Evolutionary conservation across 2,888 invertebrate genomes (phyloP).

Genomic region (Cerceris rybyensis): DNA sequence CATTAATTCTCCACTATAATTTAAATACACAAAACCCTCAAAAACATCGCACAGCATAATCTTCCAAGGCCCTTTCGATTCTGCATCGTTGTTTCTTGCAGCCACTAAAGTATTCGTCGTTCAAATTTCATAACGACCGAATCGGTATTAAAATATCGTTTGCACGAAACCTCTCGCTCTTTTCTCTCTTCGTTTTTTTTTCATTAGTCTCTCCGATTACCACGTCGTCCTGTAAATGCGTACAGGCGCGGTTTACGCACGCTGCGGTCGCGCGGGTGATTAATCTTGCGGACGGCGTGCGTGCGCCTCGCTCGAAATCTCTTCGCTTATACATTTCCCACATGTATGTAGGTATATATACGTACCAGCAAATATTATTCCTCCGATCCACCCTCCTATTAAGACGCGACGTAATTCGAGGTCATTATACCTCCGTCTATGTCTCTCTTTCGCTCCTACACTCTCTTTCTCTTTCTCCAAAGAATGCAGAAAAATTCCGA

Average conservation of each 20-base stretch:
- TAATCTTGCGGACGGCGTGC: slow-evolving; percentile 66
- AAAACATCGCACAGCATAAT: slow-evolving; percentile 9
- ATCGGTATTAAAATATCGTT: slow-evolving; percentile 60
- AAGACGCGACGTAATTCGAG: not conserved
- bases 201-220: slow-evolving; percentile 53
- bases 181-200: slow-evolving; percentile 38
- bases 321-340: not conserved
- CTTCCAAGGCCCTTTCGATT: slow-evolving; percentile 15
- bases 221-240: slow-evolving; percentile 43
- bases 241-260: slow-evolving; percentile 53
- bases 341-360: not conserved
- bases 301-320: slow-evolving; percentile 16
- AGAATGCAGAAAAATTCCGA: too few relatives aligned
- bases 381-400: not conserved
- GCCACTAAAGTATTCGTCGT: slow-evolving; percentile 15
- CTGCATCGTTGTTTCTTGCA: slow-evolving; percentile 31
- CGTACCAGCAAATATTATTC: not conserved
- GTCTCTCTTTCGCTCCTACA: too few relatives aligned
- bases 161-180: slow-evolving; percentile 11
- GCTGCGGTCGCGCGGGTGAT: slow-evolving; percentile 68
- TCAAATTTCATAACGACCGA: slow-evolving; percentile 51
- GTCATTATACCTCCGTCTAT: not conserved
- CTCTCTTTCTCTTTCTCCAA: too few relatives aligned
- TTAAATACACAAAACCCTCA: not conserved
- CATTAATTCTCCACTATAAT: too few relatives aligned